Conservation (phyloP, 2,888 invertebrate species). For the Drosophila kambysellisi region DNA sequence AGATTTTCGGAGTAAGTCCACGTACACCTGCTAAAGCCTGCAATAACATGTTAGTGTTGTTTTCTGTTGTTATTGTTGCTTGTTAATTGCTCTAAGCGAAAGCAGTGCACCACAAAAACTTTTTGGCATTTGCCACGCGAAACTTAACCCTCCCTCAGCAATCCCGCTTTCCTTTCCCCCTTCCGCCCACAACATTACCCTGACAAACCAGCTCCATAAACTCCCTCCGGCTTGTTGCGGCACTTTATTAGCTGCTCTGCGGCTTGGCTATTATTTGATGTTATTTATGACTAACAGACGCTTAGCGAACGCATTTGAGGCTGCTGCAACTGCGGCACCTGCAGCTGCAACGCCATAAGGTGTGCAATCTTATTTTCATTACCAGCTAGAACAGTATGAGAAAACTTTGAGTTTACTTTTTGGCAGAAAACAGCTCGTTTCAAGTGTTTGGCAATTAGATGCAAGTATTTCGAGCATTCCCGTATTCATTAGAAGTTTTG, state of each 20-base stretch:
- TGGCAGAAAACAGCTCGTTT: slow-evolving; percentile 21
- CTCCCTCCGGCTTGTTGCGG: slow-evolving; percentile 32
- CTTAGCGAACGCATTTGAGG: slow-evolving; percentile 47
- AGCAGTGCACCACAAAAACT: slow-evolving; percentile 44
- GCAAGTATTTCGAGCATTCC: slow-evolving; percentile 42
- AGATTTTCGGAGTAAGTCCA: slow-evolving; percentile 59
- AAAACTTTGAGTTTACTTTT: slow-evolving; percentile 34
- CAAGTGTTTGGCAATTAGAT: slow-evolving; percentile 62
- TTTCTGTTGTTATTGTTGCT: slow-evolving; percentile 20
- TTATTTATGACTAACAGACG: slow-evolving; percentile 71
- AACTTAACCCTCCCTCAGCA: background rate
- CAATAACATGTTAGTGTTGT: slow-evolving; percentile 28
- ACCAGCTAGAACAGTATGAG: slow-evolving; percentile 1
- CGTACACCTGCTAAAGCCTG: slow-evolving; percentile 64
- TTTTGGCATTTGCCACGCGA: slow-evolving; percentile 43
- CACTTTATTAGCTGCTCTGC: slow-evolving; percentile 64
- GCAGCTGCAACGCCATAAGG: slow-evolving; percentile 46
- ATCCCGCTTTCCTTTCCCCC: too few species aligned
- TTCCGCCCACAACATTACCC: too few species aligned
- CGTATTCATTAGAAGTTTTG: slow-evolving; percentile 47
- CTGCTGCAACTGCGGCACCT: slow-evolving; percentile 26
- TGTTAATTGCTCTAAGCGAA: slow-evolving; percentile 50
- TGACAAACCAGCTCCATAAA: background rate
- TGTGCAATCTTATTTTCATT: slow-evolving; percentile 60
- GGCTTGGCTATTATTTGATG: slow-evolving; percentile 63